Evolutionary conservation across 2,888 invertebrate species (phyloP).

Genomic region (Drosophila subsilvestris): DNA sequence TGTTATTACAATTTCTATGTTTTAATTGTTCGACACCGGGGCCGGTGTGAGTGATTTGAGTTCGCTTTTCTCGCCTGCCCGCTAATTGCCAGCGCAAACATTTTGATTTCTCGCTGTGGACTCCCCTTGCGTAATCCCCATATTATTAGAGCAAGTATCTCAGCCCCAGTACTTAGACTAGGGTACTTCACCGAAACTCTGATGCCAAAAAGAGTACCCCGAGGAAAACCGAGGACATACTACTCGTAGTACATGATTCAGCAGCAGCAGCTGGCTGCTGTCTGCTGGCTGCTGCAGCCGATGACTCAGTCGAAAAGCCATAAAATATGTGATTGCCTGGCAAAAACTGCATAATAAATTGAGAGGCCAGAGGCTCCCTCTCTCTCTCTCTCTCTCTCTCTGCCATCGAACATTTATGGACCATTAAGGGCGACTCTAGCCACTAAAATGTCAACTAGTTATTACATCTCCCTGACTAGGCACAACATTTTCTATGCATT

Average conservation of each 20-base stretch:
- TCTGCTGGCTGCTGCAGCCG: conserved; percentile 17
- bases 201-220: background rate
- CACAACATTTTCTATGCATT: conserved; percentile 27
- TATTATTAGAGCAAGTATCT: conserved; percentile 48
- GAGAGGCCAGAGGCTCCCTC: background rate
- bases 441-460: conserved; percentile 17
- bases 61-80: conserved; percentile 67
- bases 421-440: conserved; percentile 27
- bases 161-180: conserved; percentile 35
- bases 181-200: conserved; percentile 60
- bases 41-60: conserved; percentile 77
- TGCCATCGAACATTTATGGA: conserved; percentile 28
- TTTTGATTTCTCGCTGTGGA: conserved; percentile 33
- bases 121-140: conserved; percentile 53
- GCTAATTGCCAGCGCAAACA: conserved; percentile 68
- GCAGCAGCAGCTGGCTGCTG: conserved; percentile 27
- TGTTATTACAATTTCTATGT: conserved; percentile 80
- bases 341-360: conserved; percentile 59
- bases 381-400: background rate
- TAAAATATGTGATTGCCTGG: conserved; percentile 50
- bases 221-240: conserved; percentile 33
- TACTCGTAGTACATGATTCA: conserved; percentile 37
- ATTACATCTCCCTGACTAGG: background rate
- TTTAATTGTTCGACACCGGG: conserved; percentile 68
- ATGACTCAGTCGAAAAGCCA: conserved; percentile 68